Evolutionary conservation across 2,888 invertebrate genomes (phyloP).

Genomic region (Heliothis peltigera): DNA sequence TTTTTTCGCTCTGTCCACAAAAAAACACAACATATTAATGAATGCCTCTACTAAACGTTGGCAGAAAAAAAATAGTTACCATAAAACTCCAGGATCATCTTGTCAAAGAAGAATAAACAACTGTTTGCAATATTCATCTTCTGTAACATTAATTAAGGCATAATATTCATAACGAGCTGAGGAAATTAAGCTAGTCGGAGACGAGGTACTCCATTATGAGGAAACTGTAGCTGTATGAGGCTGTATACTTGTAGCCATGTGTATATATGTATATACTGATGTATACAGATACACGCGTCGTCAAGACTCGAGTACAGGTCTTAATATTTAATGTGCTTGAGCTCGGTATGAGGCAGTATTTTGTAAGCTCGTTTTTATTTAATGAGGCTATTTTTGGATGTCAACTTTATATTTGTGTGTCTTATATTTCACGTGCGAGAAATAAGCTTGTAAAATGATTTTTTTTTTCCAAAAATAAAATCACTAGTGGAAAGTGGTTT

Average conservation of each 20-base stretch:
- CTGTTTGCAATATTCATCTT: conserved; percentile 34
- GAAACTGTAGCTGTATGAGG: conserved; percentile 10
- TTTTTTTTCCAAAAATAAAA: too few species aligned
- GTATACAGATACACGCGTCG: background rate
- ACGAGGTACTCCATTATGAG: conserved; percentile 33
- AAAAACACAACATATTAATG: too few species aligned
- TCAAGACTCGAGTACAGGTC: conserved; percentile 18
- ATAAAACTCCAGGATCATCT: conserved; percentile 25
- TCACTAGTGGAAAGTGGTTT: too few species aligned
- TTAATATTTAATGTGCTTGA: conserved; percentile 34
- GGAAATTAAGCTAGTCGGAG: conserved; percentile 59
- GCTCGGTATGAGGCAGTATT: background rate
- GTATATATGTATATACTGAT: background rate
- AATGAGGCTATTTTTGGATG: background rate
- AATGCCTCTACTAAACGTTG: conserved; percentile 8
- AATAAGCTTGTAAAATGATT: too few species aligned
- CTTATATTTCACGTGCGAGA: too few species aligned
- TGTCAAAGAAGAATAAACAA: conserved; percentile 20
- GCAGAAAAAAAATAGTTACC: background rate
- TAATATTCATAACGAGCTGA: conserved; percentile 45
- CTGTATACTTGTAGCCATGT: background rate
- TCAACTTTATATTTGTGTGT: too few species aligned
- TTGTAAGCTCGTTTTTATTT: background rate
- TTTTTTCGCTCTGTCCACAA: too few species aligned
- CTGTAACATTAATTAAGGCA: conserved; percentile 37